Evolutionary conservation across 2,888 invertebrate genomes (phyloP).

Genomic region (Epinotia demarniana): DNA sequence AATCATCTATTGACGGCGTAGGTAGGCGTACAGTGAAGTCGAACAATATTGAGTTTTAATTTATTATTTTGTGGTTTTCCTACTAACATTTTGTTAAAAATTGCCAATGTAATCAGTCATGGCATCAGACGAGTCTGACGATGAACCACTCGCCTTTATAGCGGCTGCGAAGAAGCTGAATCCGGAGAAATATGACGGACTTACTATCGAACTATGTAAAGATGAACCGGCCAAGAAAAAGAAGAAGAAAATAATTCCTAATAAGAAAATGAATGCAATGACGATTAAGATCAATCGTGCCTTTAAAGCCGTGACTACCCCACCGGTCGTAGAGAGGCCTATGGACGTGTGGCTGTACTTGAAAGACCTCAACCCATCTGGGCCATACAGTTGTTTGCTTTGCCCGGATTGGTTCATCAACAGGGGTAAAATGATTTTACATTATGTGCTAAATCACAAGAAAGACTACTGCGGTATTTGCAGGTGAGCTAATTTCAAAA

Average conservation of each 20-base stretch:
- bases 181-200: conserved; percentile 53
- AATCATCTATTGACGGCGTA: background rate
- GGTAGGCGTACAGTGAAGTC: background rate
- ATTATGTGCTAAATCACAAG: conserved; percentile 81
- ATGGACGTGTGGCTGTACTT: conserved; percentile 79
- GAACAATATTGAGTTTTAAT: background rate
- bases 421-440: conserved; percentile 74
- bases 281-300: conserved; percentile 56
- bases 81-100: background rate
- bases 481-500: conserved; percentile 60
- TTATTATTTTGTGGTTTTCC: conserved; percentile 10
- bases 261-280: conserved; percentile 53
- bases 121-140: conserved; percentile 75
- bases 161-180: conserved; percentile 68
- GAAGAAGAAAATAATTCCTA: conserved; percentile 53
- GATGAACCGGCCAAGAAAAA: conserved; percentile 53
- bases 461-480: conserved; percentile 82
- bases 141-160: conserved; percentile 75
- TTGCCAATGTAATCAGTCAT: conserved; percentile 47
- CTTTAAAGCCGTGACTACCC: conserved; percentile 49
- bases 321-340: conserved; percentile 68
- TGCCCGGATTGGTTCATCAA: conserved; percentile 81
- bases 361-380: conserved; percentile 76
- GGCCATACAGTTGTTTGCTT: conserved; percentile 78
- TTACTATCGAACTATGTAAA: conserved; percentile 44